Evolutionary conservation across 2,113 vertebrate genomes (phyloP).

Genomic region (Eurypyga helias): DNA sequence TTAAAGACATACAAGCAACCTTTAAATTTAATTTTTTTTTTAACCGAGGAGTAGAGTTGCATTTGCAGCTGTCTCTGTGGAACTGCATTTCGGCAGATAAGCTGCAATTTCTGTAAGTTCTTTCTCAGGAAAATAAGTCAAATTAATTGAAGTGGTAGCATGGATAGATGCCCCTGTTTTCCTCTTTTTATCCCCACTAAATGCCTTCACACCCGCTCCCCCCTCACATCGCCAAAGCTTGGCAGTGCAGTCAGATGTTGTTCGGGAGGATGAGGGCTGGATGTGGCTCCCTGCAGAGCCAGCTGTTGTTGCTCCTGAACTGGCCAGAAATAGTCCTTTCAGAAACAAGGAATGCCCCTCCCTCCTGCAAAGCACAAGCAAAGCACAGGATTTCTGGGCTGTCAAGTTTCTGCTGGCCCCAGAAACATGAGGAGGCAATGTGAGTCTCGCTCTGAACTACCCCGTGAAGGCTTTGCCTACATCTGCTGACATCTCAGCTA

Average conservation of each 20-base stretch:
- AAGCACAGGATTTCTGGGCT: slow-evolving; percentile 9
- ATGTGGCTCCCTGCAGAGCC: neutral
- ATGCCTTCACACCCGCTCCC: neutral
- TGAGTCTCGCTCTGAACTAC: neutral
- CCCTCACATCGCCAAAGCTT: neutral
- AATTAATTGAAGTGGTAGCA: neutral
- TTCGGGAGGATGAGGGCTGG: neutral
- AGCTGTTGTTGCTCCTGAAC: slow-evolving; percentile 6
- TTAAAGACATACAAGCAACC: neutral
- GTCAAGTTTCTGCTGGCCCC: neutral
- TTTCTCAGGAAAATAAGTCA: neutral
- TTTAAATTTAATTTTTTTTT: neutral
- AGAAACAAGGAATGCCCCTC: neutral
- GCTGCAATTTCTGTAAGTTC: neutral
- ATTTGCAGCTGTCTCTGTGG: neutral
- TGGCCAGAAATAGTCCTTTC: slow-evolving; percentile 13
- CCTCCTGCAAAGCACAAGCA: neutral
- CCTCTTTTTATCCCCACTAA: neutral
- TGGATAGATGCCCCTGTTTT: neutral
- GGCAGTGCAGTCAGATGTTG: neutral
- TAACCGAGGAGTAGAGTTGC: neutral
- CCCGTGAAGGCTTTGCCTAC: neutral
- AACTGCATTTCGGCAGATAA: neutral
- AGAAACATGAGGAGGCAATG: neutral
- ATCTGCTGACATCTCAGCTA: slow-evolving; percentile 7